Evolutionary conservation across 2,888 invertebrate genomes (phyloP).

Genomic region (Anticlea derivata): DNA sequence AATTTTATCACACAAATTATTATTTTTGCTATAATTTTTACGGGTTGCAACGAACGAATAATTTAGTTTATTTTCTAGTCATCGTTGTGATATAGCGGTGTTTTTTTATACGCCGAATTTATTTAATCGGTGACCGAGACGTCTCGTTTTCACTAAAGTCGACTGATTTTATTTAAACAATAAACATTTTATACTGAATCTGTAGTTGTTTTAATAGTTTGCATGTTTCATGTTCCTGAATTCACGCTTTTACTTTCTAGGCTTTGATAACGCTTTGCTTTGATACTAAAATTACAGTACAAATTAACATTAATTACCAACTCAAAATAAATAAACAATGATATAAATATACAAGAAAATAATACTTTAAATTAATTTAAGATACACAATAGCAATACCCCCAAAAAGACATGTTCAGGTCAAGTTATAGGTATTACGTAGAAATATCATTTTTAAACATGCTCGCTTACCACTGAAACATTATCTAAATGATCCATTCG

Average conservation of each 20-base stretch:
- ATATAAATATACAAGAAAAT: slow-evolving; percentile 28
- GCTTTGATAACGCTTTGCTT: slow-evolving; percentile 77
- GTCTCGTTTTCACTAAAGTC: slow-evolving; percentile 76
- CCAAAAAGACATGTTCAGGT: background rate
- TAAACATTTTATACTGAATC: slow-evolving; percentile 74
- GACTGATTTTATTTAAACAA: slow-evolving; percentile 81
- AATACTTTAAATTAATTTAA: slow-evolving; percentile 18
- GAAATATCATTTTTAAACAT: slow-evolving; percentile 6
- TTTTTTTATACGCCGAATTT: slow-evolving; percentile 51
- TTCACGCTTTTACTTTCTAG: slow-evolving; percentile 66
- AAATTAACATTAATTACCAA: slow-evolving; percentile 42
- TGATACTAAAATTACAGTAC: slow-evolving; percentile 56
- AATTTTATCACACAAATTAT: slow-evolving; percentile 46
- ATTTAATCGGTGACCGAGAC: slow-evolving; percentile 66
- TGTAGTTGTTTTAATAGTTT: slow-evolving; percentile 75
- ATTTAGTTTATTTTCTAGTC: slow-evolving; percentile 61
- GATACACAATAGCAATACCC: slow-evolving; percentile 23
- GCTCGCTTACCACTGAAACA: slow-evolving; percentile 16
- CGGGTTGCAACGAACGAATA: slow-evolving; percentile 63
- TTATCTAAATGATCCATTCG: slow-evolving; percentile 46
- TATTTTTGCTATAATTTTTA: slow-evolving; percentile 63
- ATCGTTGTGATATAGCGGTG: slow-evolving; percentile 67
- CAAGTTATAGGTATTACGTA: slow-evolving; percentile 1
- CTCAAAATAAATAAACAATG: slow-evolving; percentile 45
- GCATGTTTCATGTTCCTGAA: slow-evolving; percentile 64